phyloP scores from a whole-genome alignment of 2,797 vertebrate species.

The Sebastiscus albofasciatus region DNA sequence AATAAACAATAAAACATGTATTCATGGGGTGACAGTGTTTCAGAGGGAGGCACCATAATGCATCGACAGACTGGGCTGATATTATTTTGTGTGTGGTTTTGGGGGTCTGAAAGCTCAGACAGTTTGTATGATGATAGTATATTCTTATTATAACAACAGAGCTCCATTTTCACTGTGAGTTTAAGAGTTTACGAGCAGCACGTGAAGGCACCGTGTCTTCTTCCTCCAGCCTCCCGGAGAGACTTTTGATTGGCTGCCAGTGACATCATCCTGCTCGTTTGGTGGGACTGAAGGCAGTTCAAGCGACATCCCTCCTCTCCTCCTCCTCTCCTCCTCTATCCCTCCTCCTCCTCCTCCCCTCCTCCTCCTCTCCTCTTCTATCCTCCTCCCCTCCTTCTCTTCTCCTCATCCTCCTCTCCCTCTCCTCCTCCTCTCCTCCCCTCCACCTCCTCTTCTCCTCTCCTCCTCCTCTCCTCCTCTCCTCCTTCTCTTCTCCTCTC shows the following conservation, averaged over 20 bases:
- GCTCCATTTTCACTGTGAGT: not conserved
- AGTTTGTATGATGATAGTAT: slow-evolving; percentile 2
- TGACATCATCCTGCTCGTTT: slow-evolving; percentile 89
- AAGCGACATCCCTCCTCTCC: slow-evolving; percentile 28
- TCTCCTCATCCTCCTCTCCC: too few species aligned
- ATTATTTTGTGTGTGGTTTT: slow-evolving; percentile 11
- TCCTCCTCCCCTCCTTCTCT: too few species aligned
- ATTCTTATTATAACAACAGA: not conserved
- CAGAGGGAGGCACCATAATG: slow-evolving; percentile 53
- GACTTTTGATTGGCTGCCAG: slow-evolving; percentile 89
- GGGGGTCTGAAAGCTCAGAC: slow-evolving; percentile 8
- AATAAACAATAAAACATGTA: slow-evolving; percentile 15
- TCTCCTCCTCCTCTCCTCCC: too few species aligned
- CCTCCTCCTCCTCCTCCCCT: not conserved
- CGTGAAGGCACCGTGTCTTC: slow-evolving; percentile 59
- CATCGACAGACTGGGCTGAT: slow-evolving; percentile 46
- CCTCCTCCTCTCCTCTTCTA: too few species aligned
- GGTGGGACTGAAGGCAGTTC: slow-evolving; percentile 51
- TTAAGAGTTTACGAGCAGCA: slow-evolving; percentile 32
- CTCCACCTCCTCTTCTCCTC: too few species aligned
- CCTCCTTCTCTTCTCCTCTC: too few species aligned
- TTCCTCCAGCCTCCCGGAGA: slow-evolving; percentile 70
- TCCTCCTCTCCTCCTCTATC: not conserved
- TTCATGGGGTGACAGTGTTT: slow-evolving; percentile 38
- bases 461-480: too few species aligned